A percentile compares a stretch with the other conserved stretches of the same genome.
phyloP scores from a whole-genome alignment of 2,797 vertebrate genomes.

The Aeoliscus strigatus region DNA sequence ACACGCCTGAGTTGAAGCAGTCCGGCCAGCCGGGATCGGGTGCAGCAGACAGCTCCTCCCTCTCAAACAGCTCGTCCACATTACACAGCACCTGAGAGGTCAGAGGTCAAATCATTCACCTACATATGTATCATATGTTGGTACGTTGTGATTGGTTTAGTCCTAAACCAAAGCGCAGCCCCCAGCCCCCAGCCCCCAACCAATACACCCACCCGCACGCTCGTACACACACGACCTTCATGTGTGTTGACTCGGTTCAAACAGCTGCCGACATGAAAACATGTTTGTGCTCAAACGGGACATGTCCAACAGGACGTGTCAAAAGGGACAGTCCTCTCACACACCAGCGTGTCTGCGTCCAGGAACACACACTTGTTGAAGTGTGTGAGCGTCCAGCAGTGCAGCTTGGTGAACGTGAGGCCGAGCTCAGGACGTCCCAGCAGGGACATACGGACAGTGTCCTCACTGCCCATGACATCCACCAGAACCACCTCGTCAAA shows the following conservation, averaged over 20 bases:
- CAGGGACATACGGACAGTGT: conserved; percentile 83
- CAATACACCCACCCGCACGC: too few relatives aligned
- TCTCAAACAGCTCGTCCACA: conserved; percentile 93
- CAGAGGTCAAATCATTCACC: too few relatives aligned
- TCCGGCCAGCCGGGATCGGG: conserved; percentile 98
- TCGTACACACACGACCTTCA: too few relatives aligned
- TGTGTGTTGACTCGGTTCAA: too few relatives aligned
- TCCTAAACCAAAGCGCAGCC: too few relatives aligned
- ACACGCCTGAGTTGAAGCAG: conserved; percentile 97
- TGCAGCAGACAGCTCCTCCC: conserved; percentile 93
- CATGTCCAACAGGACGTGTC: too few relatives aligned
- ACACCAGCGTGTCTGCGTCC: conserved; percentile 96
- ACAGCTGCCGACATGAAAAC: too few relatives aligned
- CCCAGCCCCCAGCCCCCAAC: too few relatives aligned
- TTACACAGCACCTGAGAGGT: conserved; percentile 88
- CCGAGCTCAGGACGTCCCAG: conserved; percentile 93
- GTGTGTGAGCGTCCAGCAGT: conserved; percentile 92
- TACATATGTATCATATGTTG: not conserved
- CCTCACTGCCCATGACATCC: conserved; percentile 87
- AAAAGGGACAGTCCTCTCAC: too few relatives aligned
- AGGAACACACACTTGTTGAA: conserved; percentile 97
- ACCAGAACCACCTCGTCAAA: conserved; percentile 88
- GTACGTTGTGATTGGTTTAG: too few relatives aligned
- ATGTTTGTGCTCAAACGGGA: too few relatives aligned
- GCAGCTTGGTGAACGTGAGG: conserved; percentile 90